Evolutionary conservation across 2,797 vertebrate species (phyloP).

Genomic region (Neostethus bicornis): DNA sequence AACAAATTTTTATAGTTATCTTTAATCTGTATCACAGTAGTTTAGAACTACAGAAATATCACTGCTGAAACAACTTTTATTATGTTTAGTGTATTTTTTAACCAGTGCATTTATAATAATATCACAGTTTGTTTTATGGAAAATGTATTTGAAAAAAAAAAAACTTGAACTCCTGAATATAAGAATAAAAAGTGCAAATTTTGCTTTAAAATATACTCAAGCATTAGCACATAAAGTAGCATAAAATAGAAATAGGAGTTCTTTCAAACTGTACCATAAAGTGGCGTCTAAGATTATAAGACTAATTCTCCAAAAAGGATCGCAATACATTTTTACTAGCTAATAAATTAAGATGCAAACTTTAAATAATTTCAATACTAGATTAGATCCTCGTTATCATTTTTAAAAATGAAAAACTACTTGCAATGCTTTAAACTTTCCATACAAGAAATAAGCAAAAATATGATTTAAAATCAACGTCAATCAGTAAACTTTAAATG

Average conservation of each 20-base stretch:
- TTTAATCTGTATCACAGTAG: not conserved
- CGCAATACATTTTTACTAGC: not conserved
- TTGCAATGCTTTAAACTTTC: slow-evolving; percentile 53
- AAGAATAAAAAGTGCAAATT: not conserved
- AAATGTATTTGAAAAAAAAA: not conserved
- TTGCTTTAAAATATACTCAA: not conserved
- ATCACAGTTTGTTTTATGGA: not conserved
- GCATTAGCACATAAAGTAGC: not conserved
- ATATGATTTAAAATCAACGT: slow-evolving; percentile 41
- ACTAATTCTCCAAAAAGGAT: not conserved
- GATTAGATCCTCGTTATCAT: slow-evolving; percentile 59
- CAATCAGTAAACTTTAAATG: slow-evolving; percentile 66
- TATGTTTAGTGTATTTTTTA: not conserved
- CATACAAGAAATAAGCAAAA: slow-evolving; percentile 50
- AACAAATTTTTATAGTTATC: not conserved
- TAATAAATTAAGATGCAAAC: not conserved
- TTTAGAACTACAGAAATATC: not conserved
- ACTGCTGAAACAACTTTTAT: not conserved
- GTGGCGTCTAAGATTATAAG: not conserved
- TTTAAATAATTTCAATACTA: slow-evolving; percentile 27
- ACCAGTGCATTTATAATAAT: not conserved
- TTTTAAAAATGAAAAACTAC: slow-evolving; percentile 64
- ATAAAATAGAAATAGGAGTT: not conserved
- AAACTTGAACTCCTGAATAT: not conserved
- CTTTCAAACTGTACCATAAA: not conserved